phyloP scores from a whole-genome alignment of 2,888 invertebrate species.

The Sialis lutaria region DNA sequence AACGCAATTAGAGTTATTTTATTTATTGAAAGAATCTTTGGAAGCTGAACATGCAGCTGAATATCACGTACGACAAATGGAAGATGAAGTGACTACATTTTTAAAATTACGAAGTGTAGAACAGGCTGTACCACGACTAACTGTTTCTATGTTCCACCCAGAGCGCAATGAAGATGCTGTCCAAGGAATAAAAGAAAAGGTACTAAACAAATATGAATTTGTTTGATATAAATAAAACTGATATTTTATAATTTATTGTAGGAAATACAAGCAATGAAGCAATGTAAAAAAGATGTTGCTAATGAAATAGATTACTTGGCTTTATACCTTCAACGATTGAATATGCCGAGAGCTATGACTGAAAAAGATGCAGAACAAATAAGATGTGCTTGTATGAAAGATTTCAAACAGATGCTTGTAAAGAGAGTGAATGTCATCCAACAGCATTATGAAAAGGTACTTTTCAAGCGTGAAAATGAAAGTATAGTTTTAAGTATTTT shows the following conservation, averaged over 20 bases:
- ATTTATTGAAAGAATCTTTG: conserved; percentile 41
- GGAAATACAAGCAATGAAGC: conserved; percentile 31
- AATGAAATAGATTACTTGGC: conserved; percentile 42
- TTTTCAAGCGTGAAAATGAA: not conserved
- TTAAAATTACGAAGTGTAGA: conserved; percentile 28
- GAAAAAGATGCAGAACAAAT: conserved; percentile 28
- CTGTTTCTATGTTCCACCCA: conserved; percentile 34
- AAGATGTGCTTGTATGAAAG: conserved; percentile 40
- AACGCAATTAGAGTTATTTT: conserved; percentile 44
- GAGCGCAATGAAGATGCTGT: conserved; percentile 33
- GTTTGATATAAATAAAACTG: too few species aligned
- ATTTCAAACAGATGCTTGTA: conserved; percentile 44
- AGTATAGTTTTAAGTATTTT: not conserved
- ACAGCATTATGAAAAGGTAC: conserved; percentile 43
- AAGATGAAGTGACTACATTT: conserved; percentile 27
- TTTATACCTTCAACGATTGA: conserved; percentile 42
- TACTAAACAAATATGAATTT: too few species aligned
- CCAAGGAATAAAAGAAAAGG: conserved; percentile 29
- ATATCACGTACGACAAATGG: conserved; percentile 32
- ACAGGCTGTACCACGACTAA: conserved; percentile 28
- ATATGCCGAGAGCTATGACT: conserved; percentile 28
- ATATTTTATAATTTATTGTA: conserved; percentile 11
- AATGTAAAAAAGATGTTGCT: conserved; percentile 40
- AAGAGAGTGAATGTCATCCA: conserved; percentile 46
- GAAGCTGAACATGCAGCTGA: conserved; percentile 38